Base-by-base conservation (phyloP, 2,113 vertebrate genomes). In the Tyto alba region DNA sequence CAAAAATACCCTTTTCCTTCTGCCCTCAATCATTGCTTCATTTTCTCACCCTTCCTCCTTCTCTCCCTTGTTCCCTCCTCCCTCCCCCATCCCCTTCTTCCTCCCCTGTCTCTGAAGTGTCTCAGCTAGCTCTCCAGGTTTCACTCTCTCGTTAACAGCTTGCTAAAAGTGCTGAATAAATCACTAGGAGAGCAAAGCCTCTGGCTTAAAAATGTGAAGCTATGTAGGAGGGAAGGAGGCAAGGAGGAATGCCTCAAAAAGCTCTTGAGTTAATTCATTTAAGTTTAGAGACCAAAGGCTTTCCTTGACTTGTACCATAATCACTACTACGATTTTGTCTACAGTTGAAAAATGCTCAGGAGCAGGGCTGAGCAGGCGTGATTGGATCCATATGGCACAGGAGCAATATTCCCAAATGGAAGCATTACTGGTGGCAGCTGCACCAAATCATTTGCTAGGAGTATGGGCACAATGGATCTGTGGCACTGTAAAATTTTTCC, bases 121-220 rank as follows among this genome's bases (percentile, higher is more conserved):
- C 63, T 79, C 64, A 85, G 26, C 16, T 23, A 19, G 10, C 23
- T 91, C 25, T 95, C 47, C 59, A 57, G 18, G 36, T 84, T 91
- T 85, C 76, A 41, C 16, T 47, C 47, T 41, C n/a, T 88, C 64
- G 69, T 88, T 85, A 91, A 72, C 40, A 81, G 23, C 12, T 78
- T 64, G 32, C 34, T 76, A 88, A 96, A 88, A 45, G n/a, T 82
- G 80, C 43, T 86, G 73, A 94, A 95, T 56, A 93, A 96, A 94
- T 85, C 73, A 57, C 50, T 57, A 9, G 0, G 1, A 89, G 85
- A 87, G 77, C 53, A 91, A 93, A 71, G 50, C 18, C 34, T 85
- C 78, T 38, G 32, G 57, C 57, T 95, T 66, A 43, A 85, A 95
- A 69, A 82, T 45, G 8, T 40, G 38, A 88, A 82, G 22, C 9